Evolutionary conservation across 2,113 vertebrate species (phyloP).

Genomic region (Coryphaenoides rupestris): DNA sequence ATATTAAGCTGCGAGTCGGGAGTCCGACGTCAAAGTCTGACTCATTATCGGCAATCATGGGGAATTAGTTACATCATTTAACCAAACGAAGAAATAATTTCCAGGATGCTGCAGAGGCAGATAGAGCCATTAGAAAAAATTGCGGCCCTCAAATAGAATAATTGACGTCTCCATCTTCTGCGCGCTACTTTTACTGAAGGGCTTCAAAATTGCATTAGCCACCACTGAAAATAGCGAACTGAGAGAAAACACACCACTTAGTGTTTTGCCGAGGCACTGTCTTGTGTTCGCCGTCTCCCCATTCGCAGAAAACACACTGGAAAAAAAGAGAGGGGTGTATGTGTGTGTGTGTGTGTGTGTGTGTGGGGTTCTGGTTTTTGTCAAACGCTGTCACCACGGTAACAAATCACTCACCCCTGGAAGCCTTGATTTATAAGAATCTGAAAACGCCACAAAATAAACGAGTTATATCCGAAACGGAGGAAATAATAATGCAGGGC

Average conservation of each 20-base stretch:
- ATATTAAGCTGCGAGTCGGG: slow-evolving; percentile 92
- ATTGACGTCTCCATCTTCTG: slow-evolving; percentile 90
- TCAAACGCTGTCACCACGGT: slow-evolving; percentile 29
- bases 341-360: too few species aligned
- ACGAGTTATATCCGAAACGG: too few species aligned
- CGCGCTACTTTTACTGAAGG: slow-evolving; percentile 74
- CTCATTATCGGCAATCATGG: slow-evolving; percentile 93
- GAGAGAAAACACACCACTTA: slow-evolving; percentile 24
- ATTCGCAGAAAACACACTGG: slow-evolving; percentile 23
- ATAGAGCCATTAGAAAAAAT: slow-evolving; percentile 96
- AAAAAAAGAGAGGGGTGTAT: slow-evolving; percentile 6
- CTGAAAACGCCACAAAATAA: neutral
- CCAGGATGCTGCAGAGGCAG: slow-evolving; percentile 95
- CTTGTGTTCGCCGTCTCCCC: slow-evolving; percentile 3
- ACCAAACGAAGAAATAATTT: slow-evolving; percentile 96
- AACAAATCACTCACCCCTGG: slow-evolving; percentile 8
- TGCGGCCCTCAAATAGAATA: slow-evolving; percentile 93
- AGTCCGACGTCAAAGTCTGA: slow-evolving; percentile 88
- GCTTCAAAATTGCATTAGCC: slow-evolving; percentile 71
- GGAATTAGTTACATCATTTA: slow-evolving; percentile 99
- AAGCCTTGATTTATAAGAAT: slow-evolving; percentile 2
- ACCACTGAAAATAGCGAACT: slow-evolving; percentile 50
- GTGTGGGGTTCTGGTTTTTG: slow-evolving; percentile 12
- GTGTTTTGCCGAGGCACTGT: slow-evolving; percentile 2
- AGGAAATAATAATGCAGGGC: too few species aligned